Conservation (phyloP, 2,797 vertebrate genomes). For the Numenius phaeopus region DNA sequence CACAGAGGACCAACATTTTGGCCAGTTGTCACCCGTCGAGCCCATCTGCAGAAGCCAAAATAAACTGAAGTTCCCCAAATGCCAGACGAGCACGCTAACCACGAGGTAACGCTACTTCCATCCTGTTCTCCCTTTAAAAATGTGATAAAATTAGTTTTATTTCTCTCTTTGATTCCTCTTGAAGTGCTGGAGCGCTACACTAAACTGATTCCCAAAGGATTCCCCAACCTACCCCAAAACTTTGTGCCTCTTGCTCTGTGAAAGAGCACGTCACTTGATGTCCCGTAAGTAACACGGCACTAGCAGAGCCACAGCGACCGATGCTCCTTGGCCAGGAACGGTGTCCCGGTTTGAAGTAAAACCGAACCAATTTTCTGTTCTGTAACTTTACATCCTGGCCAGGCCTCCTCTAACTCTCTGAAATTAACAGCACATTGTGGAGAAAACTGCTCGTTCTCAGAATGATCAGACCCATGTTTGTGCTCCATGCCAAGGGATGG, state of each 20-base stretch:
- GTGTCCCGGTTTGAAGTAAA: too few relatives aligned
- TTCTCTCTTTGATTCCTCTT: neutral
- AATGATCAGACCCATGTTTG: too few relatives aligned
- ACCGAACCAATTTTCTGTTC: too few relatives aligned
- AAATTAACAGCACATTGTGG: too few relatives aligned
- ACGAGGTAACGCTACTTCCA: neutral
- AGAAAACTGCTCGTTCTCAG: too few relatives aligned
- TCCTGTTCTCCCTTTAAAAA: neutral
- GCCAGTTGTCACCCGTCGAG: neutral
- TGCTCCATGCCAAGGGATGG: too few relatives aligned
- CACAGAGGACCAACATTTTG: neutral
- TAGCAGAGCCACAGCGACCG: neutral
- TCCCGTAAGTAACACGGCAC: accelerated
- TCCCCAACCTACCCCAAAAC: neutral
- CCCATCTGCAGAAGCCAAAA: neutral
- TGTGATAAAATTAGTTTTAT: neutral
- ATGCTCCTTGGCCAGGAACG: neutral
- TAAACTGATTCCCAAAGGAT: neutral
- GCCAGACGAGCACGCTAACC: neutral
- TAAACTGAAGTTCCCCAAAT: neutral
- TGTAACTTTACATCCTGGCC: too few relatives aligned
- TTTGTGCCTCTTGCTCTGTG: neutral
- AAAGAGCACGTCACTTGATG: neutral
- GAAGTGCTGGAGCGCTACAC: neutral
- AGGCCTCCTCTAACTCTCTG: too few relatives aligned